Evolutionary conservation across 2,888 invertebrate species (phyloP).

Genomic region (Tholera decimalis): DNA sequence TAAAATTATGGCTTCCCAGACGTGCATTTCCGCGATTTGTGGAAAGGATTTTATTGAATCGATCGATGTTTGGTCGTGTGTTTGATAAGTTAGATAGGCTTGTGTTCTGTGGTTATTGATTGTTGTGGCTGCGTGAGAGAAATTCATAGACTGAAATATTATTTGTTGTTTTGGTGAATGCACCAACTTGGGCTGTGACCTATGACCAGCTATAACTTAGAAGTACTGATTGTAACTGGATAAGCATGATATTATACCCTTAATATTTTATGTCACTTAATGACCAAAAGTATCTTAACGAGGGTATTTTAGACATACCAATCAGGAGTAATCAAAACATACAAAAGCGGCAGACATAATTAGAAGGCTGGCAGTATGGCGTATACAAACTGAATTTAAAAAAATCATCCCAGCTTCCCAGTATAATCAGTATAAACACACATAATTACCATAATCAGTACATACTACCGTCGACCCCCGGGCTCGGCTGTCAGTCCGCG

Average conservation of each 20-base stretch:
- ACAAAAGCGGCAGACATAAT: background rate
- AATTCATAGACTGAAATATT: background rate
- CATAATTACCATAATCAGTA: conserved; percentile 38
- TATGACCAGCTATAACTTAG: background rate
- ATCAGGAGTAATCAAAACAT: conserved; percentile 2
- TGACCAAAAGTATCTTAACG: background rate
- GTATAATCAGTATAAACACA: conserved; percentile 21
- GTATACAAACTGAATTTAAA: background rate
- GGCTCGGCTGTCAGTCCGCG: conserved; percentile 41
- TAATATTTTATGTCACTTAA: background rate
- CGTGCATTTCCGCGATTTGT: conserved; percentile 46
- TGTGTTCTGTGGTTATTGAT: conserved; percentile 34
- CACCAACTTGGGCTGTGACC: background rate
- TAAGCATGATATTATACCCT: background rate
- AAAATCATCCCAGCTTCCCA: conserved; percentile 2
- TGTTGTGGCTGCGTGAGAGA: conserved; percentile 7
- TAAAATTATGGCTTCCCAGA: conserved; percentile 37
- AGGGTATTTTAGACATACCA: background rate
- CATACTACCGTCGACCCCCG: conserved; percentile 24
- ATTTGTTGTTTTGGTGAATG: conserved; percentile 6
- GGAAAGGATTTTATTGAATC: conserved; percentile 35
- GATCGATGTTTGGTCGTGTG: conserved; percentile 28
- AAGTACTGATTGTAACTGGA: too few relatives aligned
- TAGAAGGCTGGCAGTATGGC: background rate
- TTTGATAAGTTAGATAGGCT: conserved; percentile 2